phyloP scores from a whole-genome alignment of 2,888 invertebrate genomes.

The Phengaris alcon region DNA sequence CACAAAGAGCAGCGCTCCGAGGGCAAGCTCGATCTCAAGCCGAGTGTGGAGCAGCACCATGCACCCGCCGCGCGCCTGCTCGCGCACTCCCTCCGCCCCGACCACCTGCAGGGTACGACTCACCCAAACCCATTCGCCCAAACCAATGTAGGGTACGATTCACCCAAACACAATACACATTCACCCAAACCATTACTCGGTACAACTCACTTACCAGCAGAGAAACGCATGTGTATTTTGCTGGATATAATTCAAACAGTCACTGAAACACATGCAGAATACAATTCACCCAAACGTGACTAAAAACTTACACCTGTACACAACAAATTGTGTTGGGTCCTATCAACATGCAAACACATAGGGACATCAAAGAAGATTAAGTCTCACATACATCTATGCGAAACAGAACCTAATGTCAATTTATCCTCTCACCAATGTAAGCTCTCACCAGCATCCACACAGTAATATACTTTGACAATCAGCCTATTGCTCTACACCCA shows the following conservation, averaged over 20 bases:
- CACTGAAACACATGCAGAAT: neutral
- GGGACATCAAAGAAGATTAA: neutral
- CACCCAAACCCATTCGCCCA: too few species aligned
- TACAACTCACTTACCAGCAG: neutral
- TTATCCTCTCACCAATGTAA: too few species aligned
- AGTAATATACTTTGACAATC: too few species aligned
- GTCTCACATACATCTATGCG: neutral
- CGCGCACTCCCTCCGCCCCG: conserved; percentile 67
- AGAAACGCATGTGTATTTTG: neutral
- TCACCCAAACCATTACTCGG: neutral
- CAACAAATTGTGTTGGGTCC: neutral
- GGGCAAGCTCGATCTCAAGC: conserved; percentile 81
- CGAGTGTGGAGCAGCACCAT: conserved; percentile 66
- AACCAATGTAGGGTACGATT: too few species aligned
- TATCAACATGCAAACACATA: too few species aligned
- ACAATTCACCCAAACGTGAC: neutral
- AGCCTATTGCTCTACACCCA: too few species aligned
- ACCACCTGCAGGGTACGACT: conserved; percentile 63
- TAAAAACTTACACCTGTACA: neutral
- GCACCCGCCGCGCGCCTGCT: conserved; percentile 66
- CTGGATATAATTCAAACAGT: neutral
- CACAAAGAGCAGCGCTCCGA: conserved; percentile 85
- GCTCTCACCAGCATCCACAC: too few species aligned
- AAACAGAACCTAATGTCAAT: too few species aligned
- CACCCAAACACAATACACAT: neutral